Evolutionary conservation across 2,113 vertebrate genomes (phyloP).

Genomic region (Manacus vitellinus): DNA sequence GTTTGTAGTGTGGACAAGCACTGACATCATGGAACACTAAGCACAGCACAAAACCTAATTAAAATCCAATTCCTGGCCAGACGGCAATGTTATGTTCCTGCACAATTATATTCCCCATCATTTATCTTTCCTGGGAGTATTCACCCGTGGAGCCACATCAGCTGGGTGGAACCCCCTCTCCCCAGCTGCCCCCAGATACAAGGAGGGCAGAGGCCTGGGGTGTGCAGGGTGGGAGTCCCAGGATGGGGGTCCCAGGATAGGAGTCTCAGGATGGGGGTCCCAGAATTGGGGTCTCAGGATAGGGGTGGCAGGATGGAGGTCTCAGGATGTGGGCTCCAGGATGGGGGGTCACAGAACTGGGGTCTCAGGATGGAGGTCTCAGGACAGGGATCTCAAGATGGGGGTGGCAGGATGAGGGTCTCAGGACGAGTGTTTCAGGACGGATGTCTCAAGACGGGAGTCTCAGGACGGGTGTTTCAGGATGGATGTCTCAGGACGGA

Average conservation of each 20-base stretch:
- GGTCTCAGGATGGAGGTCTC: too few species aligned
- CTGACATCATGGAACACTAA: background rate
- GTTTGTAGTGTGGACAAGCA: background rate
- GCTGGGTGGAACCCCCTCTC: background rate
- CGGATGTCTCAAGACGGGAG: too few species aligned
- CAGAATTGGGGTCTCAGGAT: too few species aligned
- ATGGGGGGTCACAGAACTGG: too few species aligned
- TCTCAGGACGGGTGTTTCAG: background rate
- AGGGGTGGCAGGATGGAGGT: too few species aligned
- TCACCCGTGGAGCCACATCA: background rate
- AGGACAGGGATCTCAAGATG: too few species aligned
- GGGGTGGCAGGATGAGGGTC: too few species aligned
- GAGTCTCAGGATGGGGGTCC: too few species aligned
- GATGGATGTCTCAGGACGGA: background rate
- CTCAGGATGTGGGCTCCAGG: background rate
- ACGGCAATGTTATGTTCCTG: background rate
- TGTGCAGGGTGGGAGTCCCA: too few species aligned
- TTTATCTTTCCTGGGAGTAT: background rate
- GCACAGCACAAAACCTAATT: background rate
- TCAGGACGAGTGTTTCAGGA: too few species aligned
- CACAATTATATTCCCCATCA: background rate
- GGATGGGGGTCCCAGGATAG: background rate
- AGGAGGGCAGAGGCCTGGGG: too few species aligned
- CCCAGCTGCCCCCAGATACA: accelerated
- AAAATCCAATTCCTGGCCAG: background rate